Evolutionary conservation across 2,113 vertebrate species (phyloP).

Genomic region (Chamaetylas fuelleborni): DNA sequence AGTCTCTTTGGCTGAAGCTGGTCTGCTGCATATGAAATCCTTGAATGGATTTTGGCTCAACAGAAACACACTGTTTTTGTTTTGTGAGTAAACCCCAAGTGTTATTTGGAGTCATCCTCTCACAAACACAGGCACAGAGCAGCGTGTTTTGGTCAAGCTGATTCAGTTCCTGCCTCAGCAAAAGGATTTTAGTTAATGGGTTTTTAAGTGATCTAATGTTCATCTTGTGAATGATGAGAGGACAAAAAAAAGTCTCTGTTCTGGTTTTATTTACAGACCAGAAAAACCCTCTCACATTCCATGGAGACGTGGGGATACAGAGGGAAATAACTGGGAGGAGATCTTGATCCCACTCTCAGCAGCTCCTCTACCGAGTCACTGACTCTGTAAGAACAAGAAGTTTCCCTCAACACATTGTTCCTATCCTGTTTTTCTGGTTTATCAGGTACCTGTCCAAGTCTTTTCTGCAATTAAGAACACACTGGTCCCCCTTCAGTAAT

Average conservation of each 20-base stretch:
- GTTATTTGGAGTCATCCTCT: conserved; percentile 32
- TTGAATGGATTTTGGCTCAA: conserved; percentile 18
- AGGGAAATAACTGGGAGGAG: neutral
- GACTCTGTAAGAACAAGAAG: neutral
- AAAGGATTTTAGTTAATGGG: conserved; percentile 8
- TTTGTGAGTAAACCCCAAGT: conserved; percentile 45
- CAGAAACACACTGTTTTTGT: conserved; percentile 39
- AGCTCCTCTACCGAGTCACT: neutral
- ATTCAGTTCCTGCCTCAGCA: neutral
- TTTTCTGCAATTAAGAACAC: neutral
- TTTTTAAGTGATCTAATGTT: conserved; percentile 17
- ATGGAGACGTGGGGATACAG: rapidly evolving
- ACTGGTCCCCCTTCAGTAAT: neutral
- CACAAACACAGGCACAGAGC: neutral
- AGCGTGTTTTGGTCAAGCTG: neutral
- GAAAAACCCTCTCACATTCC: neutral
- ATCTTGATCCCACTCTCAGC: neutral
- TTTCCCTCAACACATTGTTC: neutral
- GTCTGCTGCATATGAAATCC: neutral
- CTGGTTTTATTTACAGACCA: neutral
- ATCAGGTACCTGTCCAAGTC: neutral
- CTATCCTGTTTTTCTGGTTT: conserved; percentile 55
- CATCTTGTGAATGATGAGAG: neutral
- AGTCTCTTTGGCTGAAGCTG: neutral
- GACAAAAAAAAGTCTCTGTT: neutral